Base-by-base conservation (phyloP, 2,113 vertebrate species). In the Sceloporus undulatus region DNA sequence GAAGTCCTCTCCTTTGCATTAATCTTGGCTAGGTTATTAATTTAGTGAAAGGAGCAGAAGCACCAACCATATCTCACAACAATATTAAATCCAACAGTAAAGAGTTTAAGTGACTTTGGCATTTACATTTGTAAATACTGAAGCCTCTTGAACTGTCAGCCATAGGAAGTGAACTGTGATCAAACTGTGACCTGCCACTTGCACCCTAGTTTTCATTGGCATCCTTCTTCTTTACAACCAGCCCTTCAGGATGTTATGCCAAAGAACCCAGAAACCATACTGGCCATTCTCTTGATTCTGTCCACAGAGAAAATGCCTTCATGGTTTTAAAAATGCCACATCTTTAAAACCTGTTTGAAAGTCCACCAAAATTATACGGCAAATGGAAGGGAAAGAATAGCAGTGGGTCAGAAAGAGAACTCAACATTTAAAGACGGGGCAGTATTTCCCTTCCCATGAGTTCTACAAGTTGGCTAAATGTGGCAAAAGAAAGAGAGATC, bases 311-410 rank as follows among this genome's bases (percentile, higher is more conserved):
- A 87, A 88, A 87, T 81, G 54, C 68, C 70, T 87, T 62, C 52
- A 19, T 81, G 86, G 52, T 73, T 81, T 87, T 71, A 9, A 87
- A 62, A 73, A 88, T 77, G 83, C 87, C 87, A 56, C 87, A 88
- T 88, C 62, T 87, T 83, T 68, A 9, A 82, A 84, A 88, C 73
- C 68, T 52, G 4, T 83, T 78, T 88, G 70, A 52, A 82, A 54
- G 62, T 66, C 11, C 48, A 88, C 73, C 87, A 88, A 80, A 88
- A 88, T 88, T 88, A 88, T 88, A 88, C 56, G 48, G 80, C 80
- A 83, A 71, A 38, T 29, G 34, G 40, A 76, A 88, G 71, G 52
- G 73, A 83, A 88, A 83, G 87, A 66, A 88, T 54, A 77, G 71
- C 73, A 83, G 16, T 77, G 77, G 80, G 73, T 38, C 87, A 83